These are phyloP conservation scores for Manacus vitellinus DNA, from an alignment of 2,113 vertebrate species.

Conservation along the genomic window DNA sequence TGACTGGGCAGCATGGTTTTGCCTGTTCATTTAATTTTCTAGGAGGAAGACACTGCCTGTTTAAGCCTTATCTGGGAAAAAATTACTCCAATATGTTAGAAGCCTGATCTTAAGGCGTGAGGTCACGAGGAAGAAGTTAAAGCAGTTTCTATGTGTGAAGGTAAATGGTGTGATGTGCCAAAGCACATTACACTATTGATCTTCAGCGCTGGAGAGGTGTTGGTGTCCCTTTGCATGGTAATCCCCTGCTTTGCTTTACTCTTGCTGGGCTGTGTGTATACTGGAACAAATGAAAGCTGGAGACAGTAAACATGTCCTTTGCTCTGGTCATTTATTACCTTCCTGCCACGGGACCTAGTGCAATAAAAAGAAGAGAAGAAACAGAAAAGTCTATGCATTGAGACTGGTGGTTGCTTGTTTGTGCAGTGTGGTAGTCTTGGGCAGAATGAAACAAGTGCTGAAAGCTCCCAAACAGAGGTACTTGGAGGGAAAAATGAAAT, in stretches of 20 bases:
- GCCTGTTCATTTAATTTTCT: background rate
- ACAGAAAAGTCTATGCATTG: background rate
- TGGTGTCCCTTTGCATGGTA: background rate
- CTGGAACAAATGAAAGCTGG: background rate
- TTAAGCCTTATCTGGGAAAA: background rate
- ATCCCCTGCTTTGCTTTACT: background rate
- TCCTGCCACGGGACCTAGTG: background rate
- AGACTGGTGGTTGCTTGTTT: background rate
- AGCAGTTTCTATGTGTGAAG: background rate
- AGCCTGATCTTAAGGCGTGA: background rate
- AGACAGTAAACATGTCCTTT: constrained; percentile 6
- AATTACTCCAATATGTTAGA: background rate
- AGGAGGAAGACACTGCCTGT: background rate
- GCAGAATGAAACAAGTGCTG: background rate
- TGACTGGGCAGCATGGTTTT: background rate
- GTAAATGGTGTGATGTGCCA: background rate
- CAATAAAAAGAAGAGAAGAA: fast-evolving
- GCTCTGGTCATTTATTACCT: background rate
- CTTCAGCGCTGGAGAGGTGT: fast-evolving
- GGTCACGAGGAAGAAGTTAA: background rate
- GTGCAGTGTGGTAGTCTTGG: background rate
- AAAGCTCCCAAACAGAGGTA: background rate
- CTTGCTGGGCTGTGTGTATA: background rate
- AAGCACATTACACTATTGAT: background rate
- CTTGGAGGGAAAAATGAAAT: background rate